Evolutionary conservation across 2,888 invertebrate genomes (phyloP), one percentile per base, ranked within the genome.

Genomic region (Craniophora ligustri): DNA sequence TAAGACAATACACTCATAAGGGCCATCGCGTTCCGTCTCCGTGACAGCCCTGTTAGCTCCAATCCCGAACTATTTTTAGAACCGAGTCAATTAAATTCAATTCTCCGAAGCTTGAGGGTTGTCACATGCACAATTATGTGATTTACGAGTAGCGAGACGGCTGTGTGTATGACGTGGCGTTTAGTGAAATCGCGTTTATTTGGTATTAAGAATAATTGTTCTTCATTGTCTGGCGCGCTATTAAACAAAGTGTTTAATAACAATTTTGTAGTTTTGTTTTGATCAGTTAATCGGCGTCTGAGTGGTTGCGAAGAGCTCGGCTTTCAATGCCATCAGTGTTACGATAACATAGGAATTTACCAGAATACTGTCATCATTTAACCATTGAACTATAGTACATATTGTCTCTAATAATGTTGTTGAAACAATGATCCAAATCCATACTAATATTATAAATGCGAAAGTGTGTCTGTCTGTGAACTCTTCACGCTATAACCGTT

Each of bases 51-150:
- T 72, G 41, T 56, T 62, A 49, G 66, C 46, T 56, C 55, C 65
- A 62, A 59, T 70, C 62, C 56, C 42, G 45, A 67, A 58, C 82
- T 91, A 91, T 91, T 88, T 91, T 86, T 91, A 91, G 89, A 79
- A 58, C 70, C 47, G 56, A 75, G 75, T 87, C 89, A 91, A 92
- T 91, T 91, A 92, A 88, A 87, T 85, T 84, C 89, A 92, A 92
- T 92, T 91, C 84, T 72, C 76, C 40, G 74, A 58, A 70, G 62
- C 76, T 72, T 71, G 75, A 82, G 86, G 85, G 86, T 83, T 90
- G 91, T 89, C 86, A 83, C 83, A 82, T 76, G 75, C 68, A 81
- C 88, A 90, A 91, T 88, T 87, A 88, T 78, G 76, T 88, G 87
- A 89, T 90, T 88, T 89, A 90, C 70, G 78, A 81, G 72, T 75